Base-by-base conservation (phyloP, 1,140 invertebrate species). In the Onthophagus taurus region DNA sequence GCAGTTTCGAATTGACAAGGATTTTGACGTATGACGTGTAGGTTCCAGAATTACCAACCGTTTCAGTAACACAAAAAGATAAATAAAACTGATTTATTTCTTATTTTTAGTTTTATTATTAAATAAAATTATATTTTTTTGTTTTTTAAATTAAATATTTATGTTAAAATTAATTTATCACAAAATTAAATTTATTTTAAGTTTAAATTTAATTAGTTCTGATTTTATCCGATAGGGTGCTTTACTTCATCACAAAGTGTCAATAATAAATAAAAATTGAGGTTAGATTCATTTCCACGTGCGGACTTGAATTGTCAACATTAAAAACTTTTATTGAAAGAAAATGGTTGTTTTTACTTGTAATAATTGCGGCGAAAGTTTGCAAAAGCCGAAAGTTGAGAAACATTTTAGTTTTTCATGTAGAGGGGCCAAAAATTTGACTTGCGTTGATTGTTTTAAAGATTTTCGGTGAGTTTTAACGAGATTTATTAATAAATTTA, bases 281-380 rank as follows among this genome's bases (percentile, higher is more conserved):
- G n/a, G n/a, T n/a, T n/a, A n/a, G n/a, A n/a, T 26, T 26, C 23
- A 6, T 26, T 26, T 26, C 23, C 23, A 26, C 6, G 6, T 26
- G 6, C 6, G 23, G 23, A 26, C 6, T n/a, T n/a, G n/a, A 26
- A n/a, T n/a, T 26, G 23, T 6, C 6, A 26, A 26, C 23, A 26
- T 26, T 7, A 26, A 7, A 7, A 7, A 26, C 6, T 7, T 7
- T 26, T 26, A 26, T 26, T 26, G 6, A 7, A 26, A 26, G 6
- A 63, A 47, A 54, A 94, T 95, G 90, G 89, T 94, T 23, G 83
- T 90, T 17, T 96, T 96, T 62, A 89, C 85, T 11, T 97, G 92
- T 63, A 85, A 85, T 56, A 72, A 82, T 50, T 96, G 92, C 64
- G 89, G 89, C 0, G 86, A 92, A 43, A 80, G 85, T 14, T 60